These are phyloP conservation scores for Callinectes sapidus DNA, from an alignment of 2,888 invertebrate species.

Conservation along the genomic window DNA sequence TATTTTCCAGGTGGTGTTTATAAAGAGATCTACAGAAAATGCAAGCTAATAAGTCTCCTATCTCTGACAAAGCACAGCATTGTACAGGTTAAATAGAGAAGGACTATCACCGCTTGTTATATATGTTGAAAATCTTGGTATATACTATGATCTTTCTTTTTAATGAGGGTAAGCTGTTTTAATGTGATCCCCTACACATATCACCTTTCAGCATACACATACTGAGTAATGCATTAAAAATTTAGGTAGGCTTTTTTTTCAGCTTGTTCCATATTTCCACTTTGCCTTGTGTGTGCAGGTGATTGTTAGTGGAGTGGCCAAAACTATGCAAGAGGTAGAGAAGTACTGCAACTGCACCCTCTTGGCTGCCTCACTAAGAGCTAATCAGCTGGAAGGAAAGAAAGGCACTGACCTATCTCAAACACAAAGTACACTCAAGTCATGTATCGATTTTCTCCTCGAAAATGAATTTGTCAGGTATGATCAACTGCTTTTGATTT, in stretches of 20 bases:
- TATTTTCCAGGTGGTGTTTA: no score
- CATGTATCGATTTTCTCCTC: conserved; percentile 82
- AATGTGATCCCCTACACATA: no score
- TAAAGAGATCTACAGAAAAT: no score
- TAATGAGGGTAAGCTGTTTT: no score
- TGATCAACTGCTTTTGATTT: conserved; percentile 18
- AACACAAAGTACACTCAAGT: conserved; percentile 76
- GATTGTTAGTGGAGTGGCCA: conserved; percentile 90
- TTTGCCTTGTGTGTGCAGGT: conserved; percentile 77
- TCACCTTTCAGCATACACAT: no score
- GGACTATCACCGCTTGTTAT: no score
- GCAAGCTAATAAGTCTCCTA: no score
- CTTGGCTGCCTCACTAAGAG: conserved; percentile 77
- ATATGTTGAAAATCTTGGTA: no score
- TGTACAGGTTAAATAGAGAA: no score
- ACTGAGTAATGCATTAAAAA: no score
- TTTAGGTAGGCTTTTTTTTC: not conserved
- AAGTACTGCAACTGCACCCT: conserved; percentile 86
- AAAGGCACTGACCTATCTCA: not conserved
- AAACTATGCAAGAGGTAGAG: conserved; percentile 83
- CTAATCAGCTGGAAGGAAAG: not conserved
- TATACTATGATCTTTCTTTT: no score
- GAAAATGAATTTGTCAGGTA: conserved; percentile 87
- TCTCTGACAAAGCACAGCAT: no score
- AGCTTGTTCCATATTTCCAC: not conserved